phyloP scores from a whole-genome alignment of 2,797 vertebrate genomes.

The Melanotaenia boesemani region DNA sequence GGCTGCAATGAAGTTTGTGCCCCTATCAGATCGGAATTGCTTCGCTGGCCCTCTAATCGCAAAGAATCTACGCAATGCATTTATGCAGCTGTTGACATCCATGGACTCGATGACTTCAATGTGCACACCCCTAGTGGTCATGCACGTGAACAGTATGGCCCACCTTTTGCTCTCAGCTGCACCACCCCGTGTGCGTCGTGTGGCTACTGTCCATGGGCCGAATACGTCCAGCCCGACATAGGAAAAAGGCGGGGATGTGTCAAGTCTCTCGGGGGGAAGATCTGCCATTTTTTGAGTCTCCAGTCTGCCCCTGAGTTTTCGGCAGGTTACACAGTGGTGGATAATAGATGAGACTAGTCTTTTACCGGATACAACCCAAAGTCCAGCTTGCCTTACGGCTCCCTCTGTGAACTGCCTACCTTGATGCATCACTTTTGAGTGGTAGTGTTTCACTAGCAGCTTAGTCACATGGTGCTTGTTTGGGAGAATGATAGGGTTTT shows the following conservation, averaged over 20 bases:
- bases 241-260: not conserved
- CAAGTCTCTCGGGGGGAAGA: not conserved
- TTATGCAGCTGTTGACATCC: not conserved
- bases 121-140: slow-evolving; percentile 2
- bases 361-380: not conserved
- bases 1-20: not conserved
- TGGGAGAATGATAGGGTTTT: not conserved
- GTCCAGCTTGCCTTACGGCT: not conserved
- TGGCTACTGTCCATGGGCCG: not conserved
- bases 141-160: slow-evolving; percentile 3
- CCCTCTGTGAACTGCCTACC: too few relatives aligned
- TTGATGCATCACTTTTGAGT: not conserved
- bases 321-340: not conserved
- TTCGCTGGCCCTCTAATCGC: not conserved
- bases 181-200: not conserved
- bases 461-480: not conserved
- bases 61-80: not conserved
- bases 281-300: not conserved
- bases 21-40: not conserved
- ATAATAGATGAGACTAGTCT: not conserved
- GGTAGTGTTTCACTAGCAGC: not conserved
- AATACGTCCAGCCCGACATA: not conserved
- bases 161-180: not conserved
- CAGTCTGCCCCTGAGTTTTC: not conserved
- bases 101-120: not conserved